phyloP scores from a whole-genome alignment of 2,888 invertebrate genomes.

The Notodonta ziczac region DNA sequence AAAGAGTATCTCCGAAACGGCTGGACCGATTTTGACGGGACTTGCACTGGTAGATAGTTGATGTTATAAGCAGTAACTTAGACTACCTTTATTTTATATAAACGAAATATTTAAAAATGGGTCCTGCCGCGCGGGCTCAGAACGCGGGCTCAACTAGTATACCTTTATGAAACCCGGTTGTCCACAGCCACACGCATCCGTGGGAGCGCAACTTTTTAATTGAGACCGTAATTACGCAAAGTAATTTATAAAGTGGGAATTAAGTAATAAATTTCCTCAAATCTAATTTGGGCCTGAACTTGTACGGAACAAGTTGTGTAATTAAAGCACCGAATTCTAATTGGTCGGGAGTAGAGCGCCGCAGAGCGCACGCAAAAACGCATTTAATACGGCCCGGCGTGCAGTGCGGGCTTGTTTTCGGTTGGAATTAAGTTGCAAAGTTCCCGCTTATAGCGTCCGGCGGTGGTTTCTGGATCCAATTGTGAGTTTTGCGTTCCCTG shows the following conservation, averaged over 20 bases:
- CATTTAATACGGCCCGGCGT: conserved; percentile 34
- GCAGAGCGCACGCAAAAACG: conserved; percentile 50
- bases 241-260: conserved; percentile 46
- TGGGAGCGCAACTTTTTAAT: conserved; percentile 32
- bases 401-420: conserved; percentile 21
- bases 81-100: too few species aligned
- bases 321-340: conserved; percentile 57
- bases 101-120: too few species aligned
- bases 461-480: conserved; percentile 22
- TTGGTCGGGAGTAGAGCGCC: conserved; percentile 52
- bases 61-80: too few species aligned
- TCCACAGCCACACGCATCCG: conserved; percentile 29
- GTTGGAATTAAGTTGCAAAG: conserved; percentile 30
- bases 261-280: conserved; percentile 52
- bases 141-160: too few species aligned
- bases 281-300: conserved; percentile 44
- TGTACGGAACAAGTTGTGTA: conserved; percentile 52
- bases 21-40: too few species aligned
- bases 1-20: too few species aligned
- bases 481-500: conserved; percentile 27
- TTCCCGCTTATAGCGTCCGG: conserved; percentile 9
- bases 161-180: conserved; percentile 11
- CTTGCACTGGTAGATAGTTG: too few species aligned
- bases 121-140: too few species aligned
- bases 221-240: conserved; percentile 41